Conservation (phyloP, 23 tunicate species). For the Botrylloides violaceus region DNA sequence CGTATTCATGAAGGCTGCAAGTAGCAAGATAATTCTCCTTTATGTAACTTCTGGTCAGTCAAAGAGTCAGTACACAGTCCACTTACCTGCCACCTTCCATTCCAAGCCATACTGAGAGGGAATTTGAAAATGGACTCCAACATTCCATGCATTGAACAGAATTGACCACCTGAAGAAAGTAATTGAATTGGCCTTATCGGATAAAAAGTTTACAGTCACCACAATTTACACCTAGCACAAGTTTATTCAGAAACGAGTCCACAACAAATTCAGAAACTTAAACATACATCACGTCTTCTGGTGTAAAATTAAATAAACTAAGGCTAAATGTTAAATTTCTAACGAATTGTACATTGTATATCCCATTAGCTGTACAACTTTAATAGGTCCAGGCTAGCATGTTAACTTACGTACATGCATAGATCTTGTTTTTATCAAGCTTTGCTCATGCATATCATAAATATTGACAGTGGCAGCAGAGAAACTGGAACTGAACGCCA, state of each 20-base stretch:
- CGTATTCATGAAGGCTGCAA: slow-evolving; percentile 65
- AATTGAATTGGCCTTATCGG: background rate
- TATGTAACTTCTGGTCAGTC: background rate
- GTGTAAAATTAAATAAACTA: too few species aligned
- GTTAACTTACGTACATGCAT: slow-evolving; percentile 81
- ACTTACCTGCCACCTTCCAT: slow-evolving; percentile 92
- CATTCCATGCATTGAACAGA: slow-evolving; percentile 89
- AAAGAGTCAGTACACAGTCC: background rate
- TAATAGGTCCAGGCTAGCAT: too few species aligned
- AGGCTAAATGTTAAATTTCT: too few species aligned
- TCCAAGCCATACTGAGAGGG: slow-evolving; percentile 76
- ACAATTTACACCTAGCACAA: too few species aligned
- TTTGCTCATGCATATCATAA: slow-evolving; percentile 64
- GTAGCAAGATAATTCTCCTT: background rate
- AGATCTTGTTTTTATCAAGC: slow-evolving; percentile 71
- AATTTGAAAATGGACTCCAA: slow-evolving; percentile 49
- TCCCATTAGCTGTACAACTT: too few species aligned
- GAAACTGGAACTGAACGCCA: slow-evolving; percentile 74
- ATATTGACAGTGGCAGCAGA: slow-evolving; percentile 73
- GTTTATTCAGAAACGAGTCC: too few species aligned
- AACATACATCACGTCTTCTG: too few species aligned
- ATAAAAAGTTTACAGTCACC: too few species aligned
- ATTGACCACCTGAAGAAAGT: slow-evolving; percentile 55
- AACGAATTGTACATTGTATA: too few species aligned
- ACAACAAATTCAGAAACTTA: too few species aligned